Evolutionary conservation across 1,140 invertebrate species (phyloP), one percentile per base, ranked within the genome.

Genomic region (Stegodyphus mimosarum): DNA sequence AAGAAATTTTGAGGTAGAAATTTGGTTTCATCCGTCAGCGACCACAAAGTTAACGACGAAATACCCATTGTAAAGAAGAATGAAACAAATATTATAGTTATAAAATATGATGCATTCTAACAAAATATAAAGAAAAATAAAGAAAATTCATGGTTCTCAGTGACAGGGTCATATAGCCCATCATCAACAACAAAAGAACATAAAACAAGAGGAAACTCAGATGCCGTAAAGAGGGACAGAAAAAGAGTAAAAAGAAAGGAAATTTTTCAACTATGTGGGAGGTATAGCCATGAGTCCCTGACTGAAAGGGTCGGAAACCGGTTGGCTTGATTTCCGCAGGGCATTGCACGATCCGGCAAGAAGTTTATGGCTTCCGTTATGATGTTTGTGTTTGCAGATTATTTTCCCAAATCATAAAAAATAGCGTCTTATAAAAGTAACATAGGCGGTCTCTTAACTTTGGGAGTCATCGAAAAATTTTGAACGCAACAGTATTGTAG

Each of bases 191-290:
- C 60, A 66, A 63, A 67, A 77, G 66, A 63, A 77, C 51, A 77
- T 77, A 77, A 77, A 66, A 55, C 63, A 77, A 49, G 64, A 60
- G 50, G 17, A 60, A 67, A 55, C 63, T 66, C 15, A 63, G 75
- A 77, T 77, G 51, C 33, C 60, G 60, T 49, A 66, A 77, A 77
- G 18, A 67, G 67, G 50, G 55, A 64, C 33, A 49, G n/a, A 67
- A 13, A 60, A 60, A 75, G 48, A 60, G 17, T n/a, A 75, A 11
- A 55, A 48, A 33, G 33, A 66, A 33, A 70, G 55, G 18, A 51
- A 77, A 70, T 79, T 79, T 79, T 79, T 79, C 77, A 79, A 70
- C 69, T 64, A 69, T 69, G 33, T 79, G 77, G 50, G 48, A 49
- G 49, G 10, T 50, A 51, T 17, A 51, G 52, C 52, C 48, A 52